phyloP scores from a whole-genome alignment of 2,888 invertebrate genomes.

The Lithophane semibrunnea region DNA sequence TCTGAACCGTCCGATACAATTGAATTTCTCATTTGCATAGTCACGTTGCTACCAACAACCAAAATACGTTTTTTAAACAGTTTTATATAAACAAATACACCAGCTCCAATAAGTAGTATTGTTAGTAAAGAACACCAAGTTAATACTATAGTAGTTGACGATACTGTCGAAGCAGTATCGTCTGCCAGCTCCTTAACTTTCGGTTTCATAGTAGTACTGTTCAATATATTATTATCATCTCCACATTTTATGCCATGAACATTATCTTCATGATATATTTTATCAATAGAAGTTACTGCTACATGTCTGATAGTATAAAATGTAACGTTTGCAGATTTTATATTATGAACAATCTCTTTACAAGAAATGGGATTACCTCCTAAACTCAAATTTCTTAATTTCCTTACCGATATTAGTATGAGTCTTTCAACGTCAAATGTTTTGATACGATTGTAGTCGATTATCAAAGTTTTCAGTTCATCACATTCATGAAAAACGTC shows the following conservation, averaged over 20 bases:
- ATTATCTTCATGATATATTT: constrained; percentile 86
- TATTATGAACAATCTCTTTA: constrained; percentile 80
- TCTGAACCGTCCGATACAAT: constrained; percentile 75
- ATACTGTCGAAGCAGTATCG: constrained; percentile 5
- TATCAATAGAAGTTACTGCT: constrained; percentile 83
- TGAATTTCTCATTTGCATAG: constrained; percentile 73
- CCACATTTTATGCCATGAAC: constrained; percentile 86
- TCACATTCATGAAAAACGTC: constrained; percentile 84
- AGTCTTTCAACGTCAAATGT: constrained; percentile 80
- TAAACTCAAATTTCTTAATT: constrained; percentile 79
- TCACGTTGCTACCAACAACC: constrained; percentile 66
- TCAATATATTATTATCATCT: constrained; percentile 59
- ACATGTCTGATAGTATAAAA: constrained; percentile 69
- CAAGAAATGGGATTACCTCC: constrained; percentile 85
- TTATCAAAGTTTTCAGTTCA: constrained; percentile 78
- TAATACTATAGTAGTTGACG: constrained; percentile 60
- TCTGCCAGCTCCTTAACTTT: constrained; percentile 5
- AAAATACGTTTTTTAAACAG: constrained; percentile 57
- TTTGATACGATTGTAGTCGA: constrained; percentile 83
- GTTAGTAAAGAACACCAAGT: constrained; percentile 70
- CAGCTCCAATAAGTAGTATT: constrained; percentile 63
- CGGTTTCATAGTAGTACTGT: constrained; percentile 36
- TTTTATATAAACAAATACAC: constrained; percentile 57
- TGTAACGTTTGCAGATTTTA: constrained; percentile 72
- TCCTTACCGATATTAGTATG: constrained; percentile 72